These are phyloP conservation scores for Apostichopus leukothele DNA, from an alignment of 53 echinoderm and acorn worm genomes.

Conservation along the genomic window DNA sequence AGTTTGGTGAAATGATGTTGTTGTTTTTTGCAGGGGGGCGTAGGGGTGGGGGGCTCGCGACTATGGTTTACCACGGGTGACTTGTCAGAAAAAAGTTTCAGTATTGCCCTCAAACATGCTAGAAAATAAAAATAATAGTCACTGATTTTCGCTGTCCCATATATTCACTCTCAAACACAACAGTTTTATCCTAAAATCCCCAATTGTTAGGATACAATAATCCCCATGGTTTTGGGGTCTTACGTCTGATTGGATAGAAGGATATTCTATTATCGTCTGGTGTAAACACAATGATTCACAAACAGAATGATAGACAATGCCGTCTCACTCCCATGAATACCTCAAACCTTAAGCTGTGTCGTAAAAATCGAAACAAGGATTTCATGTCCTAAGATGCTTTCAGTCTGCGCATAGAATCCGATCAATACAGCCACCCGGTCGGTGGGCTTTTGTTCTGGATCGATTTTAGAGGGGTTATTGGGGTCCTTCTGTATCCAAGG, in stretches of 20 bases:
- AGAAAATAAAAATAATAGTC: too few relatives aligned
- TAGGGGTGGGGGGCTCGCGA: too few relatives aligned
- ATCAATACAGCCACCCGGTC: conserved; percentile 47
- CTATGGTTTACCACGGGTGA: too few relatives aligned
- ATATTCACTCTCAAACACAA: too few relatives aligned
- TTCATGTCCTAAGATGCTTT: conserved; percentile 15
- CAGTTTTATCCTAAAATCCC: neutral
- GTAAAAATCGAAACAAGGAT: neutral
- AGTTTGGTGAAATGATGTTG: too few relatives aligned
- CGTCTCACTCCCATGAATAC: neutral
- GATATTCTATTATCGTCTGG: neutral
- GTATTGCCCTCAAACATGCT: too few relatives aligned
- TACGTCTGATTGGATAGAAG: neutral
- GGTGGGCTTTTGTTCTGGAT: conserved; percentile 16
- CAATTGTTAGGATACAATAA: neutral
- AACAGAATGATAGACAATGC: neutral
- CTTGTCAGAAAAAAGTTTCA: too few relatives aligned
- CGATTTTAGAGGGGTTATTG: conserved; percentile 12
- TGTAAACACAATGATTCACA: conserved; percentile 25
- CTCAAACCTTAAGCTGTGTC: neutral
- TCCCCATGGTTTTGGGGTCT: neutral
- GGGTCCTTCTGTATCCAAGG: conserved; percentile 27
- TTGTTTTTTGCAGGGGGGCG: too few relatives aligned
- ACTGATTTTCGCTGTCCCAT: too few relatives aligned
- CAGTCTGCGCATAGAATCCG: neutral